A percentile compares a stretch with the other conserved stretches of the same genome.
Evolutionary conservation across 2,113 vertebrate species (phyloP).

Genomic region (Pachypanchax playfairii): DNA sequence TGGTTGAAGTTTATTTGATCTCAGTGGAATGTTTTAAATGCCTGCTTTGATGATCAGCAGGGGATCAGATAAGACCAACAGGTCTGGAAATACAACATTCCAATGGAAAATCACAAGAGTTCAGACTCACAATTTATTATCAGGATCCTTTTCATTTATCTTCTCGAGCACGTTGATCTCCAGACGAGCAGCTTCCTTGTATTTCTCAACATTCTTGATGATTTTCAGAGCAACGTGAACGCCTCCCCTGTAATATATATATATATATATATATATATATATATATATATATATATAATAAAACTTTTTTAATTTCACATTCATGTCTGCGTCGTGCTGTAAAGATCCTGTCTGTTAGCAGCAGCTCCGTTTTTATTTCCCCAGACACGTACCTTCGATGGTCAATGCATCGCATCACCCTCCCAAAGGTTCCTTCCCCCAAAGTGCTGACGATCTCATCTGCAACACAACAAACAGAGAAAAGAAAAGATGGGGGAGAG

Average conservation of each 20-base stretch:
- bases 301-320: no score
- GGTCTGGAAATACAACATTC: neutral
- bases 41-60: neutral
- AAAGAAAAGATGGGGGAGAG: conserved; percentile 48
- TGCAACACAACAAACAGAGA: conserved; percentile 77
- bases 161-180: conserved; percentile 97
- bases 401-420: conserved; percentile 94
- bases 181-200: conserved; percentile 94
- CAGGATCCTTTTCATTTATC: conserved; percentile 93
- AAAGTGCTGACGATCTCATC: conserved; percentile 96
- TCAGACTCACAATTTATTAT: conserved; percentile 86
- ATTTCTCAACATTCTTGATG: conserved; percentile 97
- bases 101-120: neutral
- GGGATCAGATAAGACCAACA: neutral
- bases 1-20: neutral
- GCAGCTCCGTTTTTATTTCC: no score
- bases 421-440: conserved; percentile 95
- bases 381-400: conserved; percentile 86
- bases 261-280: no score
- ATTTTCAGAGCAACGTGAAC: conserved; percentile 92
- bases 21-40: neutral
- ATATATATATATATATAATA: no score
- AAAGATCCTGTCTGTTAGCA: no score
- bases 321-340: no score
- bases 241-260: conserved; percentile 80